phyloP scores from a whole-genome alignment of 2,797 vertebrate genomes.

The Bryconaethiops microstoma region DNA sequence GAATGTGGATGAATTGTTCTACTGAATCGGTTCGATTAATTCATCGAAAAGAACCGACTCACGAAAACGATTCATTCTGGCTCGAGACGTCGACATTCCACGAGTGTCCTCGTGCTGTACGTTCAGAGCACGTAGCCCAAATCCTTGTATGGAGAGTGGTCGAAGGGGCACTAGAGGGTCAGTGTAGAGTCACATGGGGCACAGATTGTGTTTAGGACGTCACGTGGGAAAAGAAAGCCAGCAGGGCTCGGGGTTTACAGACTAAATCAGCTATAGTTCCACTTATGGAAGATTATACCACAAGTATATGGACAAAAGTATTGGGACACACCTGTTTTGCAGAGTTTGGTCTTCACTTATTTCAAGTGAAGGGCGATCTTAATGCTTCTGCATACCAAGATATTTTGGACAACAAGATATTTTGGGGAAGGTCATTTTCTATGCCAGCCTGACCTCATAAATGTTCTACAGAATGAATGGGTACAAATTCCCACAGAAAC shows the following conservation, averaged over 20 bases:
- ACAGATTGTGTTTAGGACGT: neutral
- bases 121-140: neutral
- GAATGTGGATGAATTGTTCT: too few species aligned
- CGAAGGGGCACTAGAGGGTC: neutral
- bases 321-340: too few species aligned
- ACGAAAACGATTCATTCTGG: neutral
- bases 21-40: neutral
- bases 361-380: too few species aligned
- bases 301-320: too few species aligned
- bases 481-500: neutral
- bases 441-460: neutral
- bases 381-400: too few species aligned
- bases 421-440: too few species aligned
- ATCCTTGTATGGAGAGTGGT: slow-evolving; percentile 35
- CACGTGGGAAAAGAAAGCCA: neutral
- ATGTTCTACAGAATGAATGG: too few species aligned
- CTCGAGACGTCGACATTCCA: neutral
- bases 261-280: neutral
- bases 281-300: too few species aligned
- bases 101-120: neutral
- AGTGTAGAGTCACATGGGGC: neutral
- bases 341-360: too few species aligned
- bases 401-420: too few species aligned
- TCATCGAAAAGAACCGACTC: neutral
- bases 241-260: too few species aligned